Conservation (phyloP, 2,888 invertebrate genomes). For the Troglohyphantes excavatus region DNA sequence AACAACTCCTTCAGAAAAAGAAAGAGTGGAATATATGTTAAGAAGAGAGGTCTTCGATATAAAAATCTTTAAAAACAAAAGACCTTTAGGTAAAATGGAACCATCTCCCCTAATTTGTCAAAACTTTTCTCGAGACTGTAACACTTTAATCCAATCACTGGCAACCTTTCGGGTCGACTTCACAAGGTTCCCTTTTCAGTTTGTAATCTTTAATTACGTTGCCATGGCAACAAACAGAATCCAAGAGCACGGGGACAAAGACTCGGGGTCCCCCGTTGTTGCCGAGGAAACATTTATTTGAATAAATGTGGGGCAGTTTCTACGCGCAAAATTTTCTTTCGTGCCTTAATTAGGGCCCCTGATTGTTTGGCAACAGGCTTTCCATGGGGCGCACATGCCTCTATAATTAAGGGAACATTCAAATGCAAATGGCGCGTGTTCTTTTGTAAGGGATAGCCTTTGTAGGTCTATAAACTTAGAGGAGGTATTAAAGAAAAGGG, state of each 20-base stretch:
- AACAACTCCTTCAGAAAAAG: no score
- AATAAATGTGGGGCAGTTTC: constrained; percentile 66
- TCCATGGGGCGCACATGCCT: constrained; percentile 33
- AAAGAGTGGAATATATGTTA: not conserved
- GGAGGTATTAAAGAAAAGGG: not conserved
- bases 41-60: not conserved
- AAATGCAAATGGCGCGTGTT: constrained; percentile 63
- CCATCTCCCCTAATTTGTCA: constrained; percentile 62
- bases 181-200: constrained; percentile 47
- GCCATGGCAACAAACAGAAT: constrained; percentile 48
- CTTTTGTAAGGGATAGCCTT: constrained; percentile 13
- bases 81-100: constrained; percentile 12
- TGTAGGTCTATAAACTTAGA: not conserved
- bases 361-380: constrained; percentile 64
- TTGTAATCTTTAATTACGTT: constrained; percentile 71
- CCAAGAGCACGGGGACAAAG: constrained; percentile 43
- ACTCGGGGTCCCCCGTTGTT: constrained; percentile 60
- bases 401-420: constrained; percentile 66
- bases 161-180: constrained; percentile 62
- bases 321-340: constrained; percentile 41
- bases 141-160: constrained; percentile 67
- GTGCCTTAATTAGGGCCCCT: constrained; percentile 58
- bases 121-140: constrained; percentile 65
- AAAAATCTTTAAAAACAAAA: not conserved
- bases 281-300: constrained; percentile 65